Conservation (phyloP, 30 jellyfish, hydroid and myxozoan species). For the Morbakka virulenta region DNA sequence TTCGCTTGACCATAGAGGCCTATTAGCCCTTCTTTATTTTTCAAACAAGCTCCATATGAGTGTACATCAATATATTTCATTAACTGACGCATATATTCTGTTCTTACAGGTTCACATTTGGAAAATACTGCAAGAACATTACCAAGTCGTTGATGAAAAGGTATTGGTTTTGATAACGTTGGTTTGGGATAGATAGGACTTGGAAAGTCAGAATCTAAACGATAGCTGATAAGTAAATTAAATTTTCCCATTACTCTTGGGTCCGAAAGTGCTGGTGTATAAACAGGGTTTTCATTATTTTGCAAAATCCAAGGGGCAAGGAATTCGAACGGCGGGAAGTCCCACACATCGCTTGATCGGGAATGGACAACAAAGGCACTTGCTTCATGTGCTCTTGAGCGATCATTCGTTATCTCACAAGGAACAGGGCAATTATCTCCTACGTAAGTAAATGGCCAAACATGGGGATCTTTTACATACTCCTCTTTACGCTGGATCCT, state of each 20-base stretch:
- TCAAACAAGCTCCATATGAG: conserved; percentile 96
- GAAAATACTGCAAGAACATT: conserved; percentile 95
- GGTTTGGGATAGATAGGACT: conserved; percentile 99
- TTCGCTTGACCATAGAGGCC: conserved; percentile 94
- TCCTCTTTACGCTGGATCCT: conserved; percentile 80
- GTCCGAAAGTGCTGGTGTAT: conserved; percentile 94
- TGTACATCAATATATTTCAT: conserved; percentile 90
- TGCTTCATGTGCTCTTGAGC: conserved; percentile 88
- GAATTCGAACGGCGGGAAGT: conserved; percentile 83
- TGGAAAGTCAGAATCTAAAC: conserved; percentile 97
- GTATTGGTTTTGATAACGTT: conserved; percentile 76
- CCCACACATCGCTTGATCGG: conserved; percentile 96
- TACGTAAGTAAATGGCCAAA: conserved; percentile 97
- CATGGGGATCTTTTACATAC: conserved; percentile 79
- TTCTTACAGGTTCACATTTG: conserved; percentile 93
- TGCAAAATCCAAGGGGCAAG: conserved; percentile 98
- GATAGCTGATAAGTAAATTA: conserved; percentile 79
- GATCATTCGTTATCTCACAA: conserved; percentile 88
- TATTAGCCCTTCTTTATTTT: conserved; percentile 88
- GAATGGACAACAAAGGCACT: conserved; percentile 97
- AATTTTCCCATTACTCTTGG: conserved; percentile 89
- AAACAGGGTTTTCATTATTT: conserved; percentile 97
- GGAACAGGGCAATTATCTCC: conserved; percentile 94
- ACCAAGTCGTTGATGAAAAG: conserved; percentile 83
- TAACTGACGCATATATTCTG: conserved; percentile 98